Evolutionary conservation across 2,888 invertebrate genomes (phyloP).

Genomic region (Melanostoma scalare): DNA sequence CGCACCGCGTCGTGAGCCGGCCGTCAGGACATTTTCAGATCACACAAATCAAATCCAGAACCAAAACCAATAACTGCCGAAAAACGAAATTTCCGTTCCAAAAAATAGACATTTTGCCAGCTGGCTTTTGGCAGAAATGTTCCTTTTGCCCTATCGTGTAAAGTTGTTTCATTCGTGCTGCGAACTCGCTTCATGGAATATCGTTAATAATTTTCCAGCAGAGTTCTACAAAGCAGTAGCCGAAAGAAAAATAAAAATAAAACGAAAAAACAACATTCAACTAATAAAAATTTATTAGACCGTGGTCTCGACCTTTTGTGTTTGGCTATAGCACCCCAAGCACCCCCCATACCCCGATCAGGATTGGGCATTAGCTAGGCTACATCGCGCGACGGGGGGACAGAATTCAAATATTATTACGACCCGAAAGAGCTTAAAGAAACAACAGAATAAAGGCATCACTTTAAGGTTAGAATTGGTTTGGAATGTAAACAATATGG

Average conservation of each 20-base stretch:
- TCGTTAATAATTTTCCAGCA: slow-evolving; percentile 51
- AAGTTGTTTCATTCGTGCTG: slow-evolving; percentile 48
- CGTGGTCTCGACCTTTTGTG: slow-evolving; percentile 8
- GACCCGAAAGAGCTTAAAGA: slow-evolving; percentile 31
- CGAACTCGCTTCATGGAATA: slow-evolving; percentile 60
- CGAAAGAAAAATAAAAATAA: slow-evolving; percentile 5
- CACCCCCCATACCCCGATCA: not conserved
- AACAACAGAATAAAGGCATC: slow-evolving; percentile 9
- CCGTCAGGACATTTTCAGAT: slow-evolving; percentile 14
- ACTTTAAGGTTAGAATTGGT: slow-evolving; percentile 18
- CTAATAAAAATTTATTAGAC: slow-evolving; percentile 70
- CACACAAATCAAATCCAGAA: slow-evolving; percentile 69
- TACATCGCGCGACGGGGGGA: not conserved
- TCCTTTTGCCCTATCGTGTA: too few species aligned
- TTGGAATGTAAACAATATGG: slow-evolving; percentile 24
- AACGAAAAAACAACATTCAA: not conserved
- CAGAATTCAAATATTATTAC: slow-evolving; percentile 32
- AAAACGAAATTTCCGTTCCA: slow-evolving; percentile 39
- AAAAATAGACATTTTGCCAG: not conserved
- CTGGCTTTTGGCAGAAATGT: not conserved
- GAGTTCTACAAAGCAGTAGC: not conserved
- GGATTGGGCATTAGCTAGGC: not conserved
- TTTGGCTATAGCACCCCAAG: not conserved
- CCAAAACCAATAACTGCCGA: slow-evolving; percentile 57
- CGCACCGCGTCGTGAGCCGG: not conserved